Percentiles rank a stretch among this genome's conserved stretches.
phyloP scores from a whole-genome alignment of 2,113 vertebrate species.

The Tonatia bakeri region DNA sequence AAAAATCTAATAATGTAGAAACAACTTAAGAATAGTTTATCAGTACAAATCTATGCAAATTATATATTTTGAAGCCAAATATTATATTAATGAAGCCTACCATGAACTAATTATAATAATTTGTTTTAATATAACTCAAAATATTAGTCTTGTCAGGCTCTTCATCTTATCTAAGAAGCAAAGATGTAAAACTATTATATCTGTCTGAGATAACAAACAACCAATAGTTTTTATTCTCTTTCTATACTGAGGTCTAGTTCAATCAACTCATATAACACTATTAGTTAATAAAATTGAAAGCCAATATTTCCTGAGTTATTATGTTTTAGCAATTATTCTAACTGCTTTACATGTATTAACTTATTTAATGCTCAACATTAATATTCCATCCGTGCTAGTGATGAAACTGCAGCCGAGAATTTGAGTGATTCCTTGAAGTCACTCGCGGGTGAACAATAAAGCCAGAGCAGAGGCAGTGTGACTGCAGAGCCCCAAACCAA shows the following conservation, averaged over 20 bases:
- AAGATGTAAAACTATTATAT: conserved; percentile 1
- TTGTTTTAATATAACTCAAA: conserved; percentile 39
- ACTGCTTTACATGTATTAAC: not conserved
- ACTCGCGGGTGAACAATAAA: not conserved
- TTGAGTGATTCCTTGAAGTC: not conserved
- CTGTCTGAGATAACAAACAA: conserved; percentile 1
- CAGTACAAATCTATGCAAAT: not conserved
- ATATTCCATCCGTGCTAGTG: not conserved
- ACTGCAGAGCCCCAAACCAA: not conserved
- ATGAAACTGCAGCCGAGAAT: not conserved
- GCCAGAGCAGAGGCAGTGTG: not conserved
- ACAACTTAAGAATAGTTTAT: not conserved
- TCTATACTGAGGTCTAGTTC: conserved; percentile 9
- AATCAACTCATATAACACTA: conserved; percentile 2
- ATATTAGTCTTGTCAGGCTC: not conserved
- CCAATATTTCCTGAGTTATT: not conserved
- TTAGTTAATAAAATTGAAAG: conserved; percentile 11
- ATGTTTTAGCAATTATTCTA: not conserved
- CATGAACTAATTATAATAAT: not conserved
- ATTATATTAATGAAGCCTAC: not conserved
- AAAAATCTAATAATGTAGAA: conserved; percentile 15
- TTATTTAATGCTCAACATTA: not conserved
- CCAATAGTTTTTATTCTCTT: not conserved
- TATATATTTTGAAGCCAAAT: conserved; percentile 12
- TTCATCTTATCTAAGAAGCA: conserved; percentile 25